Percentiles rank a stretch among this genome's conserved stretches.
Conservation (phyloP, 1,140 invertebrate genomes). For the Hesperophylax magnus region DNA sequence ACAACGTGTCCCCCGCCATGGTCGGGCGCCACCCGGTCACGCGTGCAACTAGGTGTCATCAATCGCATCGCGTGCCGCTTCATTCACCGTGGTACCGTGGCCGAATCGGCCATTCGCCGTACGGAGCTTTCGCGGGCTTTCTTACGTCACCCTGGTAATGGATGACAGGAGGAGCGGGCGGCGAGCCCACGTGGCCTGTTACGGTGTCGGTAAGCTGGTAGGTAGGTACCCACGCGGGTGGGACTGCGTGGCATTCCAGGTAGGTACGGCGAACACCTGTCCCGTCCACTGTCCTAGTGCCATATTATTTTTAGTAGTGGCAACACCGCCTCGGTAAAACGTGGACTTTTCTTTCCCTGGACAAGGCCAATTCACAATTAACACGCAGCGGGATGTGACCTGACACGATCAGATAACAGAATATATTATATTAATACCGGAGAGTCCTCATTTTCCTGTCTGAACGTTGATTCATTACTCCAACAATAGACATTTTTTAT, state of each 20-base stretch:
- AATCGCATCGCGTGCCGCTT: slow-evolving; percentile 11
- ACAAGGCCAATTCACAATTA: no score
- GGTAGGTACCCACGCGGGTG: not conserved
- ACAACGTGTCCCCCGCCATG: not conserved
- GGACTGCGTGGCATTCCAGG: not conserved
- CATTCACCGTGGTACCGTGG: no score
- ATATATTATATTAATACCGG: no score
- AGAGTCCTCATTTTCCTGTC: no score
- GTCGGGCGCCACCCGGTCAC: not conserved
- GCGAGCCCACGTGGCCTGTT: not conserved
- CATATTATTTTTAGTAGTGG: no score
- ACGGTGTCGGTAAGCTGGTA: not conserved
- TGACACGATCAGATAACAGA: no score
- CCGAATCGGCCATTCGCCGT: no score
- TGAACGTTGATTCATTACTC: no score
- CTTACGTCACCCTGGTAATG: slow-evolving; percentile 7
- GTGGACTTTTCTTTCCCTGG: no score
- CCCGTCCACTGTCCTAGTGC: not conserved
- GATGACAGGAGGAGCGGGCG: slow-evolving; percentile 2
- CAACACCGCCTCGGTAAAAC: no score
- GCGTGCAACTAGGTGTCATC: not conserved
- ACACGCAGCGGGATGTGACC: no score
- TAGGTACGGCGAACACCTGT: not conserved
- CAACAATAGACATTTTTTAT: no score
- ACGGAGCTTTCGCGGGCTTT: slow-evolving; percentile 26